Percentiles rank a stretch among this genome's conserved stretches.
These are phyloP conservation scores for Grus americana DNA, from an alignment of 2,113 vertebrate genomes.

Conservation along the genomic window DNA sequence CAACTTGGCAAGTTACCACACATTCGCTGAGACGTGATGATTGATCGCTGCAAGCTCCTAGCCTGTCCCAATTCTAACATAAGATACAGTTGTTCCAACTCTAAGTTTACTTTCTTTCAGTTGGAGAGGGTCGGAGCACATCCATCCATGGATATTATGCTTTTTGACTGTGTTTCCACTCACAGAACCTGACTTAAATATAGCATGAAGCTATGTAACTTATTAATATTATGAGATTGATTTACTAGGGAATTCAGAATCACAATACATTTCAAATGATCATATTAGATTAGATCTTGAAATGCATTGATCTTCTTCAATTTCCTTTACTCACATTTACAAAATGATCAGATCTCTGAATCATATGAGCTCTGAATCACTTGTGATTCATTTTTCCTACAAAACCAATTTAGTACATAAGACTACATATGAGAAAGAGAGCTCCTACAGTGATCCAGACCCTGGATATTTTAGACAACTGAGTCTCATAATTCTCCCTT, in stretches of 20 bases:
- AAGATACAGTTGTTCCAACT: not conserved
- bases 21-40: not conserved
- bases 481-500: not conserved
- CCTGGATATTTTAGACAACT: not conserved
- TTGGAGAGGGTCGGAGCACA: not conserved
- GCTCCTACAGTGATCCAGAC: not conserved
- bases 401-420: not conserved
- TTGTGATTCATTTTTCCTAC: not conserved
- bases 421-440: not conserved
- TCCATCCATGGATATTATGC: not conserved
- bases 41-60: not conserved
- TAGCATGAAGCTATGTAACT: not conserved
- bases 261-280: not conserved
- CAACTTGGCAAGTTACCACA: not conserved
- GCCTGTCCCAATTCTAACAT: not conserved
- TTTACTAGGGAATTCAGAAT: not conserved
- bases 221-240: not conserved
- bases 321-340: not conserved
- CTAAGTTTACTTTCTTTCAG: not conserved
- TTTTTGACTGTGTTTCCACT: not conserved
- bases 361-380: not conserved
- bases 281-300: not conserved
- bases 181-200: not conserved
- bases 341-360: not conserved
- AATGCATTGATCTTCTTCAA: not conserved